These are phyloP conservation scores for Brachionus calyciflorus DNA, from an alignment of 1,140 invertebrate species.

Conservation along the genomic window DNA sequence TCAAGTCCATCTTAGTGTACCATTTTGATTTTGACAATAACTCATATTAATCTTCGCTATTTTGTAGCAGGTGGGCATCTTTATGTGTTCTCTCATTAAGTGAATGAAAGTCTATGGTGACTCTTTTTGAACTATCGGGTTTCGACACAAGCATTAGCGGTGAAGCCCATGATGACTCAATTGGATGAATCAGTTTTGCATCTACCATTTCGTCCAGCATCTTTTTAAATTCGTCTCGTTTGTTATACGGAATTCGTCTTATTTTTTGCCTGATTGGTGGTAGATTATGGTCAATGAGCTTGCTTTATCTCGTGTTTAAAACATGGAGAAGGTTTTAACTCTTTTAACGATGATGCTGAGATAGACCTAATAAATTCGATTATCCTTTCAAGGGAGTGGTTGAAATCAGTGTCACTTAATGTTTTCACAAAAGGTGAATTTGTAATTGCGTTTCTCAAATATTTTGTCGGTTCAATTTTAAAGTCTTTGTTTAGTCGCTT, in stretches of 20 bases:
- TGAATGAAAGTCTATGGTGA: neutral
- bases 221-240: neutral
- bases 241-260: too few species aligned
- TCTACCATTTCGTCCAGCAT: slow-evolving; percentile 42
- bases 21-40: too few species aligned
- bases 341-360: neutral
- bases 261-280: slow-evolving; percentile 7
- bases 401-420: neutral
- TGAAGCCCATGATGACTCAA: neutral
- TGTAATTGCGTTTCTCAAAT: too few species aligned
- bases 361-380: neutral
- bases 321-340: neutral
- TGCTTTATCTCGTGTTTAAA: neutral
- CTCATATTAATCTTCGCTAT: too few species aligned
- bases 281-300: neutral
- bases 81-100: too few species aligned
- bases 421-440: neutral
- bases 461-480: too few species aligned
- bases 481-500: too few species aligned
- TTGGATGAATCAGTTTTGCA: slow-evolving; percentile 48
- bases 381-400: neutral
- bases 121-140: neutral
- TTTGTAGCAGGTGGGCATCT: too few species aligned
- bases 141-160: slow-evolving; percentile 33
- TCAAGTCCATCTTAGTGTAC: too few species aligned